Conservation (phyloP, 2,797 vertebrate genomes). For the Hemitrygon akajei region DNA sequence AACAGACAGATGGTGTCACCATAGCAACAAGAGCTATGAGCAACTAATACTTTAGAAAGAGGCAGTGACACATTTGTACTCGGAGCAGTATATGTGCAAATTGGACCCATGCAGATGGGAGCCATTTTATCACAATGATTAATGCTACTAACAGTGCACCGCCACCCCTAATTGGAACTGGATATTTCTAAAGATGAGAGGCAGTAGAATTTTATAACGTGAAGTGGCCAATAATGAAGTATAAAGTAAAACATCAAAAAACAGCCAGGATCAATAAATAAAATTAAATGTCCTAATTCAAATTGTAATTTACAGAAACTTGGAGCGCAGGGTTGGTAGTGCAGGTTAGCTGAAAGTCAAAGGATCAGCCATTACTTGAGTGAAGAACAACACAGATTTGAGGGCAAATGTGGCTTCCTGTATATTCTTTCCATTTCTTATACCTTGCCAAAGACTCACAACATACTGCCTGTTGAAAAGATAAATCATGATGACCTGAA, state of each 20-base stretch:
- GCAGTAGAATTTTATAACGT: background rate
- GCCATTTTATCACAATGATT: slow-evolving; percentile 52
- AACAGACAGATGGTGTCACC: slow-evolving; percentile 50
- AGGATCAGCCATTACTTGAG: no score
- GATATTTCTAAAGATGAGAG: background rate
- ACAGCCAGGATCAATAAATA: background rate
- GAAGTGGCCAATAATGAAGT: background rate
- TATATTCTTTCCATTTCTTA: no score
- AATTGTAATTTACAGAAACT: no score
- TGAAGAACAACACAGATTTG: no score
- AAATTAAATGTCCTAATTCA: background rate
- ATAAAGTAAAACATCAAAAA: background rate
- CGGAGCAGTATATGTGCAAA: slow-evolving; percentile 53
- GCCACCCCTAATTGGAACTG: slow-evolving; percentile 48
- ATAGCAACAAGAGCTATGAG: slow-evolving; percentile 51
- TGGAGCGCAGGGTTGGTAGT: no score
- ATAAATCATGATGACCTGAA: background rate
- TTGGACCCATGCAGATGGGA: slow-evolving; percentile 57
- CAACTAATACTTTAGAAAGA: slow-evolving; percentile 54
- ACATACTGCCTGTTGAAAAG: background rate
- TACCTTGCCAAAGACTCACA: background rate
- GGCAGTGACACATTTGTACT: slow-evolving; percentile 49
- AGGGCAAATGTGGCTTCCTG: no score
- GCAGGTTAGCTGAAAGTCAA: no score
- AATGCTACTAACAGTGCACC: slow-evolving; percentile 43